Base-by-base conservation (phyloP, 2,888 invertebrate species). In the Drosophila kuntzei region DNA sequence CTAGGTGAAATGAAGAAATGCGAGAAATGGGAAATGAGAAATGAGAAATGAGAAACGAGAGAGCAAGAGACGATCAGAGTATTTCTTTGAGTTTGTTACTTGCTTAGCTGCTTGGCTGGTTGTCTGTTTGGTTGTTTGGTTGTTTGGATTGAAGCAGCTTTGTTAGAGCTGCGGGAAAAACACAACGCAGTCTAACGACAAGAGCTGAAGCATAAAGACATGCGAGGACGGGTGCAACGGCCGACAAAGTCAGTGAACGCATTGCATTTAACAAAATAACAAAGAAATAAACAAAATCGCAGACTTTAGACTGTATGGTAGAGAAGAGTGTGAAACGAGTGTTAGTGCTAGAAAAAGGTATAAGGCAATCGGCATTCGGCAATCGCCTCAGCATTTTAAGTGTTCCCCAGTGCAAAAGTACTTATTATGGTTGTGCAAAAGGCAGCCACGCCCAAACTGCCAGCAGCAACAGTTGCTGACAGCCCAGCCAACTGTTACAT, bases 161-260 rank as follows among this genome's bases (percentile, higher is more conserved):
- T 44, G 78, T 51, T 60, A 58, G 63, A 62, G 78, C 63, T 44
- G 82, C 65, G 59, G 57, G 76, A 70, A 80, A 88, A 79, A 70
- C 67, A 74, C 62, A 64, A 43, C 55, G 58, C 83, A 84, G 83
- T 84, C 83, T 80, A 84, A 71, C 89, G 83, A 84, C 89, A 57
- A 86, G 83, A 84, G 83, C 80, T 84, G 83, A 84, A 84, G 87
- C 83, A 84, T 58, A 83, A 84, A 84, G 83, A 77, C 83, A 84
- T 88, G 83, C 83, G 74, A 83, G 57, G 67, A 71, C 82, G 82
- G 82, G 83, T 86, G 83, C 83, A 83, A 83, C 83, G 77, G 61
- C 83, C 89, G 70, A 29, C 47, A 68, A 39, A 83, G 87, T 88
- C 83, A 88, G 87, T 84, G 89, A 83, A 88, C 89, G 87, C 61